Base-by-base conservation (phyloP, 2,797 vertebrate species). In the Prunella strophiata region DNA sequence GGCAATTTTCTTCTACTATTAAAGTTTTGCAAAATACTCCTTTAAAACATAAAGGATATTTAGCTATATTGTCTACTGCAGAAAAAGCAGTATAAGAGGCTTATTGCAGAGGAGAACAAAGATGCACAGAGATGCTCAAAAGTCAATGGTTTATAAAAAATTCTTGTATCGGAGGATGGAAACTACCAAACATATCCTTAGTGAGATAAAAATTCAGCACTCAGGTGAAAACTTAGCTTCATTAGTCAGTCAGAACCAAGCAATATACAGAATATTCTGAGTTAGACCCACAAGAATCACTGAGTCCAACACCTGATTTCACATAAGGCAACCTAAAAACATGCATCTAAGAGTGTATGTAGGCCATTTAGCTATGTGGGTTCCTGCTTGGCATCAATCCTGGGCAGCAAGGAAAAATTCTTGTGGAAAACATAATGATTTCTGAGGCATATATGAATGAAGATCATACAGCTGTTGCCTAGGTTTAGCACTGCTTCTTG, bases 281-380 rank as follows among this genome's bases (percentile, higher is more conserved):
- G 27, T 45, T 48, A 30, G 38, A 70, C 18, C 5, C 23, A 38
- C 0, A 2, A 38, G 4, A 34, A 79, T 15, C 42, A 72, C 1
- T 1, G 1, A 83, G 23, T 71, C 34, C 7, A 40, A 61, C 9
- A 76, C 23, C 32, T 58, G 34, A 70, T n/a, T 66, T 85, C n/a
- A 72, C 16, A 40, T 2, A 68, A 14, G 16, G 15, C 27, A 83
- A 68, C 4, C 6, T 70, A 32, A 48, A 63, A 85, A 30, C 18
- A 34, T 5, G 0, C 45, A 32, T 62, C 19, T 22, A 34, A 40
- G 67, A 48, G 21, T 3, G 0, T 32, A 25, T 5, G 17, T 10
- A 65, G 47, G 47, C 17, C 58, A 50, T 38, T 47, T 72, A 82
- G 47, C 30, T 58, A 14, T 7, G 9, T 22, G 54, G 32, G 25